Base-by-base conservation (phyloP, 2,797 vertebrate species). In the Pristis pectinata region DNA sequence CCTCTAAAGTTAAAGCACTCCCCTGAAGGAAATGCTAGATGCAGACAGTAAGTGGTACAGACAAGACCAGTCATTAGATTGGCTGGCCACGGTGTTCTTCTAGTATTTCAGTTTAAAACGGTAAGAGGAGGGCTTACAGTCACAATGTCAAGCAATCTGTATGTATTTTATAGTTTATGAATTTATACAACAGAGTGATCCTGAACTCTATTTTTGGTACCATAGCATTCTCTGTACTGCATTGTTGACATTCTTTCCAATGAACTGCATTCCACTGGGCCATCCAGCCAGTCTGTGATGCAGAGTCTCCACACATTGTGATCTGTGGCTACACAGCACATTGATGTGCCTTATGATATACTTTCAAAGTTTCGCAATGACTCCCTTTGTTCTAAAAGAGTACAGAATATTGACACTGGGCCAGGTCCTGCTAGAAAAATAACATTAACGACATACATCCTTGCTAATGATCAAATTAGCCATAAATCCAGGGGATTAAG, bases 221-320 rank as follows among this genome's bases (percentile, higher is more conserved):
- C 8, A n/a, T 30, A 94, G 3, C 44, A 76, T 93, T 76, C 67
- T 72, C 72, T 53, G 67, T 19, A 93, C 70, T 94, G 44, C 70
- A 74, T 74, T 94, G 70, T 19, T 94, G 70, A 76, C 67, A 93
- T 93, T 93, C 92, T 93, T 93, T 93, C 92, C 92, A 53, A 74
- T 74, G 41, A 93, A 93, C 92, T n/a, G 27, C 70, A 94, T 70
- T 72, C 67, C 91, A 72, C 67, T 10, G 10, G 72, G 24, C 41
- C 27, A 74, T 56, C 44, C 92, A 94, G 92, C 70, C 92, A 94
- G 92, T 76, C 34, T 94, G 41, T 53, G 44, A 93, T 93, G 8
- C 6, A 15, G 44, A 59, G 41, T 93, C 64, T 44, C 74, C 44
- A 49, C 91, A 27, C 41, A 72, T 74, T 72, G 13, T 93, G 70